phyloP scores from a whole-genome alignment of 2,797 vertebrate species.

The Staurois parvus region DNA sequence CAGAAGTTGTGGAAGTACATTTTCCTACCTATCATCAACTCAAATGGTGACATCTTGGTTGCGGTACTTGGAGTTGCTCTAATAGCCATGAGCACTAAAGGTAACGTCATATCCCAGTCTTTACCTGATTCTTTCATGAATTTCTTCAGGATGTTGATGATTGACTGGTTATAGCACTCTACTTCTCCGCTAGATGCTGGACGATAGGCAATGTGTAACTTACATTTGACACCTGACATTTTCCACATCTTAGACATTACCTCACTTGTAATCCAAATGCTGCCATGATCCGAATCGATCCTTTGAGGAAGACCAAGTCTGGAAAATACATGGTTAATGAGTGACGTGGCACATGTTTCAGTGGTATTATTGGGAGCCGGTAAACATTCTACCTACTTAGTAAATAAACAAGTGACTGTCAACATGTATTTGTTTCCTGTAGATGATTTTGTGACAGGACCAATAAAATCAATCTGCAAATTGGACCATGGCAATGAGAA shows the following conservation, averaged over 20 bases:
- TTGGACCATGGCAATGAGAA: no score
- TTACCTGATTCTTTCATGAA: not conserved
- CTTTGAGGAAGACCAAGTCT: not conserved
- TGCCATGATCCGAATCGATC: not conserved
- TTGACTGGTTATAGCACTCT: not conserved
- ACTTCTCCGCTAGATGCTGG: not conserved
- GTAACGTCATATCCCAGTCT: not conserved
- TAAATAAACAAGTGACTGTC: no score
- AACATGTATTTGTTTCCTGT: no score
- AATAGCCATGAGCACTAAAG: not conserved
- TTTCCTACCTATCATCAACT: not conserved
- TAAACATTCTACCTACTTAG: no score
- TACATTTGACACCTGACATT: not conserved
- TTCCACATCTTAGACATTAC: not conserved
- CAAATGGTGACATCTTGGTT: not conserved
- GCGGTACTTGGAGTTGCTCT: not conserved
- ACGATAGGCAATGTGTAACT: no score
- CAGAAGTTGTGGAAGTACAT: not conserved
- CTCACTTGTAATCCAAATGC: not conserved
- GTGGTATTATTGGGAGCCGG: no score
- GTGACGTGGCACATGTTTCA: no score
- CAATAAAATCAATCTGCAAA: no score
- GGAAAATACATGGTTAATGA: constrained; percentile 8
- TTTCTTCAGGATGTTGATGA: not conserved
- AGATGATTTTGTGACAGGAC: no score